Evolutionary conservation across 1,140 invertebrate genomes (phyloP), one percentile per base, ranked within the genome.

Genomic region (Wasmannia auropunctata): DNA sequence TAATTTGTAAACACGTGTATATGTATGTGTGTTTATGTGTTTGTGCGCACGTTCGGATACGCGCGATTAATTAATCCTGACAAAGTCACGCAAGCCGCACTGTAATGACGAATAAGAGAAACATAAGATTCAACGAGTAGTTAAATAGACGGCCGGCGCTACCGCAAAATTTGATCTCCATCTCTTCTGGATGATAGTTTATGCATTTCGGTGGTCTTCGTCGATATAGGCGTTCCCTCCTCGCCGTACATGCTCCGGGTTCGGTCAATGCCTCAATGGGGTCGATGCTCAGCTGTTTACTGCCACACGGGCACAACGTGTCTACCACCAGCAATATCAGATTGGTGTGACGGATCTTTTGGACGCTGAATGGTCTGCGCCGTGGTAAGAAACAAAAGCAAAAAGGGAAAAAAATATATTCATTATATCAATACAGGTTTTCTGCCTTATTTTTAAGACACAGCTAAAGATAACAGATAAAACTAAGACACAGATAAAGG

Each of bases 341-440:
- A 95, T 99, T 99, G 90, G 98, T 98, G 92, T 98, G 97, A 54
- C 97, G 98, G 89, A 99, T 98, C 95, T 98, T 98, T 92, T 99
- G 98, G 14, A 98, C 98, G 94, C 98, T 98, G 95, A 99, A 99
- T 16, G 98, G 98, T 88, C 98, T 98, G 94, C 5, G 91, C 81
- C 80, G 69, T 87, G 88, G 58, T 14, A 0, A 37, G 51, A 58
- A n/a, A 40, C 6, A 25, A 58, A 58, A 14, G 11, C 4, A 46
- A 54, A 28, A n/a, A 54, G 6, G n/a, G 56, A 74, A 16, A 74
- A 16, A 28, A 34, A 31, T n/a, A 25, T 43, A 14, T 43, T 25
- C 7, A 70, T 69, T 74, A 74, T 4, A 40, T 67, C 0, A 72
- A 14, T 51, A 51, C n/a, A 51, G 3, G 11, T 72, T 22, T 3